Conservation (phyloP, 2,888 invertebrate genomes). For the Branchipolynoe longqiensis region DNA sequence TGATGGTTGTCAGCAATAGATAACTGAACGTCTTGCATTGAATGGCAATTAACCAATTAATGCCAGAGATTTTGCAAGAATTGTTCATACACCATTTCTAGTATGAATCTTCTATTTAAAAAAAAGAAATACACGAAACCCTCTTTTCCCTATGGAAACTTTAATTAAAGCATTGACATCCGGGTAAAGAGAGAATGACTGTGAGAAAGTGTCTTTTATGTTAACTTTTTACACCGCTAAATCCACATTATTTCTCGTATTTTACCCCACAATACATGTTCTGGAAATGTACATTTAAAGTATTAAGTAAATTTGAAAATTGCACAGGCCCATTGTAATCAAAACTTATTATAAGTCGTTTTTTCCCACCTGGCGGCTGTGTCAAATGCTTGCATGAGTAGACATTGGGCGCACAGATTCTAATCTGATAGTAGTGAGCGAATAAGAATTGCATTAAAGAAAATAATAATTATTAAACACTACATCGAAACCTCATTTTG, state of each 20-base stretch:
- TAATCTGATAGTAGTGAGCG: neutral
- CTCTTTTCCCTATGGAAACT: neutral
- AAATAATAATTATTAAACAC: neutral
- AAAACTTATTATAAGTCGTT: conserved; percentile 9
- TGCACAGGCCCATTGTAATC: neutral
- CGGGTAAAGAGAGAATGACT: neutral
- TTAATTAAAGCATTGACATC: neutral
- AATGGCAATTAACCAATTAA: neutral
- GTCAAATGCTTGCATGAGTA: conserved; percentile 15
- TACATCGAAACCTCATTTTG: neutral
- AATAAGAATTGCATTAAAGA: neutral
- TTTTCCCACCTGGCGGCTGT: conserved; percentile 3
- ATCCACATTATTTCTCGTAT: neutral
- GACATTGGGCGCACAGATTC: neutral
- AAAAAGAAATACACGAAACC: conserved; percentile 8
- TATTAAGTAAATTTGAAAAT: neutral
- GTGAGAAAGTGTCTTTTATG: neutral
- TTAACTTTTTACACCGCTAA: conserved; percentile 2
- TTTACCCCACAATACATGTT: conserved; percentile 1
- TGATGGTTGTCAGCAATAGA: neutral
- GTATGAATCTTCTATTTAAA: conserved; percentile 1
- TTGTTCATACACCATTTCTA: conserved; percentile 1
- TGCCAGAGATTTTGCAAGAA: conserved; percentile 33
- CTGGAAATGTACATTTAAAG: neutral
- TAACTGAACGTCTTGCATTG: neutral